phyloP scores from a whole-genome alignment of 2,888 invertebrate genomes.

The Monoplex corrugatus region DNA sequence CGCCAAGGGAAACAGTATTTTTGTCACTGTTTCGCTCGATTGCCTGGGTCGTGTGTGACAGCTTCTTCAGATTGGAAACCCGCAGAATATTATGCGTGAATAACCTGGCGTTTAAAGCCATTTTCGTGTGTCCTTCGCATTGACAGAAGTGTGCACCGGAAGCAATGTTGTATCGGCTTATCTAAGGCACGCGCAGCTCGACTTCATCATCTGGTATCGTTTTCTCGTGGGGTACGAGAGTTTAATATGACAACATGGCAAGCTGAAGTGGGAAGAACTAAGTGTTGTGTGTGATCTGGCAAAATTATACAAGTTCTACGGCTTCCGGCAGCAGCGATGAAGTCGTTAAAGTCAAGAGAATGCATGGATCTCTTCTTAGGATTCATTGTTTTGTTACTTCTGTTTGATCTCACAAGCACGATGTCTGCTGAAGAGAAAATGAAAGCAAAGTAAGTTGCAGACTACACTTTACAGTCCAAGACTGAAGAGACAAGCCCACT shows the following conservation, averaged over 20 bases:
- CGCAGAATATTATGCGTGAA: constrained; percentile 51
- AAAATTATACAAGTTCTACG: not conserved
- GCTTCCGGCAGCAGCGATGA: constrained; percentile 35
- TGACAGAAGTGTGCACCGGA: constrained; percentile 43
- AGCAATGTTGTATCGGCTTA: not conserved
- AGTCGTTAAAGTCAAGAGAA: constrained; percentile 38
- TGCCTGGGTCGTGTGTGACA: constrained; percentile 47
- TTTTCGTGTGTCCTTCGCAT: constrained; percentile 43
- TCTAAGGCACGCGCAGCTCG: not conserved
- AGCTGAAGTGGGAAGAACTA: constrained; percentile 40
- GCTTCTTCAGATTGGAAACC: constrained; percentile 42
- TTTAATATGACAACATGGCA: constrained; percentile 60
- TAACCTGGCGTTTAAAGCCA: constrained; percentile 55
- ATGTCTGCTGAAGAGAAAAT: constrained; percentile 68
- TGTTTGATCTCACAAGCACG: constrained; percentile 59
- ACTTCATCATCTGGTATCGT: not conserved
- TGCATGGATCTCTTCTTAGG: constrained; percentile 54
- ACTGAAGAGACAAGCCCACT: not conserved
- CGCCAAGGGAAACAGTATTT: not conserved
- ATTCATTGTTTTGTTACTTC: constrained; percentile 60
- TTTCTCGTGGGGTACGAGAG: constrained; percentile 52
- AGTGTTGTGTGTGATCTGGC: not conserved
- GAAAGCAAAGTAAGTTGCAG: constrained; percentile 65
- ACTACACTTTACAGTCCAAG: not conserved
- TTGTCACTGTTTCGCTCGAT: constrained; percentile 38